A percentile compares a stretch with the other conserved stretches of the same genome.
These are phyloP conservation scores for Apaloderma vittatum DNA, from an alignment of 2,113 vertebrate species.

Conservation along the genomic window DNA sequence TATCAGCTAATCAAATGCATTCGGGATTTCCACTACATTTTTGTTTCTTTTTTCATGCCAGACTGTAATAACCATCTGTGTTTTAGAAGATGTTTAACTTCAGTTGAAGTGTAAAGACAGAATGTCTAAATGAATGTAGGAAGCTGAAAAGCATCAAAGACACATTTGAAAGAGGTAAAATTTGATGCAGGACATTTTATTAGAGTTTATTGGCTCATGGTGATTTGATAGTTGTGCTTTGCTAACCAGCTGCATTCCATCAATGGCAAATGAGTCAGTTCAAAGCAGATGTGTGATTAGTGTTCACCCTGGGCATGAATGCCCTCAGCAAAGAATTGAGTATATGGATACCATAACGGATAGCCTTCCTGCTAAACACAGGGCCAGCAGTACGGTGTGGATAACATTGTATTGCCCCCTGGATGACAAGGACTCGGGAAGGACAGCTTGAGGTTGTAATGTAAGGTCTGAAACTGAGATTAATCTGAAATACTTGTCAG, in stretches of 20 bases:
- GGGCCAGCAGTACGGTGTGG: background rate
- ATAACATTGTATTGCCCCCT: background rate
- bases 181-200: background rate
- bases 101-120: background rate
- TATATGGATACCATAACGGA: background rate
- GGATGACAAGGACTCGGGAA: background rate
- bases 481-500: background rate
- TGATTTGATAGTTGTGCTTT: background rate
- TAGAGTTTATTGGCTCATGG: background rate
- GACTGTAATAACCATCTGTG: constrained; percentile 17
- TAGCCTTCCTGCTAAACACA: background rate
- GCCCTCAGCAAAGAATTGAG: background rate
- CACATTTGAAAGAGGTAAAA: background rate
- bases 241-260: background rate
- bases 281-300: background rate
- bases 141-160: background rate
- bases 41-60: background rate
- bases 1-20: background rate
- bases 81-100: constrained; percentile 11
- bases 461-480: background rate
- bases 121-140: background rate
- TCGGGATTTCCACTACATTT: background rate
- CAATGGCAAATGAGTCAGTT: background rate
- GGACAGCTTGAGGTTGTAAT: background rate
- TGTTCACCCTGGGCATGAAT: background rate